These are phyloP conservation scores for Xestia rhomboidea DNA, from an alignment of 2,888 invertebrate species.

Conservation along the genomic window DNA sequence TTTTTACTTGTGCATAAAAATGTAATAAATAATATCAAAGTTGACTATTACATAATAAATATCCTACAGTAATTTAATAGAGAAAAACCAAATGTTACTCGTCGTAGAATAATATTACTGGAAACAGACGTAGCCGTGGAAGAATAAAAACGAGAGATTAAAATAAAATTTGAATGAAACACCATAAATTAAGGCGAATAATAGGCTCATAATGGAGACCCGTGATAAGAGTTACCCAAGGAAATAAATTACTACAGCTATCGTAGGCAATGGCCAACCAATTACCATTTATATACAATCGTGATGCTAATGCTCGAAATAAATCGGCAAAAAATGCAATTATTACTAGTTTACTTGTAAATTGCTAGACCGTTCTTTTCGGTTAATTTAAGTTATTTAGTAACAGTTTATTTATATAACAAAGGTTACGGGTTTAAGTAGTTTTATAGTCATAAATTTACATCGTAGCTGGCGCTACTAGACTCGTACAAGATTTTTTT, in stretches of 20 bases:
- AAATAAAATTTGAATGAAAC: slow-evolving; percentile 28
- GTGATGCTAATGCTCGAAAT: slow-evolving; percentile 34
- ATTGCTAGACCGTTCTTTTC: not conserved
- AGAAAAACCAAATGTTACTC: not conserved
- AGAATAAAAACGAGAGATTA: not conserved
- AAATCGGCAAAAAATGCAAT: slow-evolving; percentile 31
- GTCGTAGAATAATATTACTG: no score
- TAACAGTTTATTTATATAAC: not conserved
- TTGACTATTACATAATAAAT: not conserved
- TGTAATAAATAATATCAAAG: not conserved
- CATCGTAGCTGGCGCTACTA: not conserved
- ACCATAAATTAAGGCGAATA: slow-evolving; percentile 37
- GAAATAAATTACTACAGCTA: slow-evolving; percentile 40
- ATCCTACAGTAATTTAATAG: not conserved
- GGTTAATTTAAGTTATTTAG: not conserved
- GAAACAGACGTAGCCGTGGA: not conserved
- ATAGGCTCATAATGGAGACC: slow-evolving; percentile 22
- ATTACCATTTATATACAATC: slow-evolving; percentile 71
- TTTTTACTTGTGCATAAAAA: no score
- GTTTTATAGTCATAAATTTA: not conserved
- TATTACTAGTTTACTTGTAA: slow-evolving; percentile 27
- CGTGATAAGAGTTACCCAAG: slow-evolving; percentile 34
- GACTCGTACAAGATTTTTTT: not conserved
- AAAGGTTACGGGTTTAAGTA: not conserved
- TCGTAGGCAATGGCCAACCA: slow-evolving; percentile 62